These are phyloP conservation scores for Acanthisitta chloris DNA, from an alignment of 2,113 vertebrate genomes.

Conservation along the genomic window DNA sequence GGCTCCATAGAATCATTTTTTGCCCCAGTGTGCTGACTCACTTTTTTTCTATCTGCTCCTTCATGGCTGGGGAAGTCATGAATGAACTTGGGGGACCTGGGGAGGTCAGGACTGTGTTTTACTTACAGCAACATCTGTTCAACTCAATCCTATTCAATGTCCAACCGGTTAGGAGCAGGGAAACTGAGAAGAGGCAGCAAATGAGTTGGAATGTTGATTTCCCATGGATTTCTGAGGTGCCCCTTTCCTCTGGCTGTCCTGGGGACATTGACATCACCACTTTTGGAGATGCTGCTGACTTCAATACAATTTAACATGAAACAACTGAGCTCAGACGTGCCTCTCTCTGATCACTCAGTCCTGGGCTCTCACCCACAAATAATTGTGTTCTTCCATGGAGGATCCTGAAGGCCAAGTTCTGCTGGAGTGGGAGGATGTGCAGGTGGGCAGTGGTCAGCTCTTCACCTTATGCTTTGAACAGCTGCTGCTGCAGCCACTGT, in stretches of 20 bases:
- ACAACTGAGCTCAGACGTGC: neutral
- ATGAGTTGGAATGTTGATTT: neutral
- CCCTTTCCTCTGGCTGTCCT: neutral
- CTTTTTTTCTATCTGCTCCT: neutral
- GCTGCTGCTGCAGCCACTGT: conserved; percentile 14
- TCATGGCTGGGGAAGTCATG: neutral
- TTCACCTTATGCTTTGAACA: neutral
- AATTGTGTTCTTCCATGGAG: neutral
- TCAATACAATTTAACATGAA: neutral
- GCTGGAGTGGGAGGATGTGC: neutral
- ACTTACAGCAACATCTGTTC: neutral
- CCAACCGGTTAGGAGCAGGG: neutral
- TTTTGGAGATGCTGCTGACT: conserved; percentile 14
- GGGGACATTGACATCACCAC: neutral
- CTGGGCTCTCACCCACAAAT: conserved; percentile 10
- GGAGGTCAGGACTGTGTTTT: neutral
- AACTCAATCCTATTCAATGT: neutral
- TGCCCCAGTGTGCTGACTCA: neutral
- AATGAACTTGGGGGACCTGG: neutral
- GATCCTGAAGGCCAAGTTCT: conserved; percentile 25
- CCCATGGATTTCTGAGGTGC: neutral
- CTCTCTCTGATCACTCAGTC: conserved; percentile 29
- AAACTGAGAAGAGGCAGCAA: neutral
- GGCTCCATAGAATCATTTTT: neutral
- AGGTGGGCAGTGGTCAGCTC: conserved; percentile 39